Base-by-base conservation (phyloP, 2,888 invertebrate species). In the Dromius quadrimaculatus region DNA sequence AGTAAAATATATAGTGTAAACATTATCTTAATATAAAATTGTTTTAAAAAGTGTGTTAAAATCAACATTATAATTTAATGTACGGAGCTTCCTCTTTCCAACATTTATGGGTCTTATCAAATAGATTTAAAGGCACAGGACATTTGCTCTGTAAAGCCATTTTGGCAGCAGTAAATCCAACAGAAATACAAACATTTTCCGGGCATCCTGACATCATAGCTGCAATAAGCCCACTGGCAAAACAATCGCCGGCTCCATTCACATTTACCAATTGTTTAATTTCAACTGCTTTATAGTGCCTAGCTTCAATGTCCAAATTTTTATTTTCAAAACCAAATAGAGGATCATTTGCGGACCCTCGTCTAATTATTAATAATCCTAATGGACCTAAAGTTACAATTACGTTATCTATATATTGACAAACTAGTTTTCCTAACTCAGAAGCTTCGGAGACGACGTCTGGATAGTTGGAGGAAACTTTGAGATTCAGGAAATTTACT, bases 171-270 rank as follows among this genome's bases (percentile, higher is more conserved):
- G 85, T 80, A 73, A 90, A 87, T 0, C 89, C 92, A 13, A 88
- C 79, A 2, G 85, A 82, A 8, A 91, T 83, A 78, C 90, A 89
- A 69, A 84, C 80, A 50, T 86, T 82, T 79, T 92, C 88, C 3
- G 81, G 75, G 36, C 83, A 80, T 0, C 86, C 86, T 28, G 79
- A 80, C 19, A 92, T 79, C 77, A 90, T 82, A 0, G 88, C 90
- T 17, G 87, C 81, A 68, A 92, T 88, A 76, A 91, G 88, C 0
- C 92, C 92, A 77, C 89, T 88, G 1, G 87, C 85, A 76, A 90
- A 89, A 79, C 92, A 92, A 78, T 94, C 94, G 1, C 93, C 93
- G 15, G 93, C 92, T 2, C 93, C 94, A n/a, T 92, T 92, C 0
- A 92, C 92, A 83, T 89, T 93, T 61, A 87, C 85, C 9, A 92